These are phyloP conservation scores for Tautogolabrus adspersus DNA, from an alignment of 2,113 vertebrate species.

Conservation along the genomic window DNA sequence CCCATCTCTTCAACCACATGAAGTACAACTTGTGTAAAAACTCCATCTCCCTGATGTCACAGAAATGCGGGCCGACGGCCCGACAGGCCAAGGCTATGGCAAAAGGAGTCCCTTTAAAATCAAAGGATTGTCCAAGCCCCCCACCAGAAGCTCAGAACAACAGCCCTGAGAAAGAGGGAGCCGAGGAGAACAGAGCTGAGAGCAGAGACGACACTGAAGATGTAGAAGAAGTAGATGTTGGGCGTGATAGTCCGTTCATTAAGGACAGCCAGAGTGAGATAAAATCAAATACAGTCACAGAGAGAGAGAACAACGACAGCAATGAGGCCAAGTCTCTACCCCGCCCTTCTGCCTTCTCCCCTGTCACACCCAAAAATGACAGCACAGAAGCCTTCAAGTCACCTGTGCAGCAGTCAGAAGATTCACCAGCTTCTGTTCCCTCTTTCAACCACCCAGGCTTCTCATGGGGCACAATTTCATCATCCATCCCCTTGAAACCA, in stretches of 20 bases:
- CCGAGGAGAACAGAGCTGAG: slow-evolving; percentile 19
- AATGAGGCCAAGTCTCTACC: slow-evolving; percentile 44
- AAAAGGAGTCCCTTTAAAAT: slow-evolving; percentile 35
- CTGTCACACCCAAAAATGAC: slow-evolving; percentile 77
- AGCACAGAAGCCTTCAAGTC: slow-evolving; percentile 67
- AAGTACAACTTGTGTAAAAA: slow-evolving; percentile 98
- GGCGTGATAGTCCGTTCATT: slow-evolving; percentile 48
- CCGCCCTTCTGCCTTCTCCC: slow-evolving; percentile 89
- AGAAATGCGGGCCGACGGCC: slow-evolving; percentile 85
- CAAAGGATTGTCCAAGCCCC: slow-evolving; percentile 46
- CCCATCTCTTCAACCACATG: slow-evolving; percentile 99
- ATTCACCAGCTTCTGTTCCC: slow-evolving; percentile 73
- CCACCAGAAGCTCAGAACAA: slow-evolving; percentile 49
- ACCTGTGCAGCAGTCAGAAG: slow-evolving; percentile 63
- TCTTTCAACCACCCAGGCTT: slow-evolving; percentile 84
- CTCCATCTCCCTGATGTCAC: slow-evolving; percentile 93
- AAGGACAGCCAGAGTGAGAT: slow-evolving; percentile 34
- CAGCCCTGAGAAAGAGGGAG: slow-evolving; percentile 62
- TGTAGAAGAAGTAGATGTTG: slow-evolving; percentile 60
- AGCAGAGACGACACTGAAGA: slow-evolving; percentile 56
- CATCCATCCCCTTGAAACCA: slow-evolving; percentile 84
- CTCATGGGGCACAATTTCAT: slow-evolving; percentile 83
- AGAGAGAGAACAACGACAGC: slow-evolving; percentile 39
- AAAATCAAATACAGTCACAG: slow-evolving; percentile 55
- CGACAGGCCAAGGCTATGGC: slow-evolving; percentile 68